These are phyloP conservation scores for Pipra filicauda DNA, from an alignment of 2,113 vertebrate genomes.

Conservation along the genomic window DNA sequence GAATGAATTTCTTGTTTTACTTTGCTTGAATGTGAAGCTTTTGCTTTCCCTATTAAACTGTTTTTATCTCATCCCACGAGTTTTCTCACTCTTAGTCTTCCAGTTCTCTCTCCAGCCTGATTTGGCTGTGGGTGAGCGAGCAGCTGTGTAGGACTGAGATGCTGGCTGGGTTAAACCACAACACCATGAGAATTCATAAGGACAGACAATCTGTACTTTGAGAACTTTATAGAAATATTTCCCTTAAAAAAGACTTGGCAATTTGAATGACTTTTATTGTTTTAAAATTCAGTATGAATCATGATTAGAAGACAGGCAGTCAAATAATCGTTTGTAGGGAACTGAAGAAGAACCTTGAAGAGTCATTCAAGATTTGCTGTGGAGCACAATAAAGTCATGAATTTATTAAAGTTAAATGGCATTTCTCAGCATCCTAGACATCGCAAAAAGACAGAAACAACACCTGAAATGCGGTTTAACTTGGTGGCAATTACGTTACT, in stretches of 20 bases:
- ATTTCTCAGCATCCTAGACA: not conserved
- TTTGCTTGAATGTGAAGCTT: not conserved
- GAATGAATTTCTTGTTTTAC: not conserved
- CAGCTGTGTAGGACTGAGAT: fast-evolving
- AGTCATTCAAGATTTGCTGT: not conserved
- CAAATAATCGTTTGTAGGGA: not conserved
- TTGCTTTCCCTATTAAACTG: not conserved
- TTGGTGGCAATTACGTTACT: not conserved
- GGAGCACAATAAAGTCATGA: not conserved
- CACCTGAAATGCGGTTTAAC: not conserved
- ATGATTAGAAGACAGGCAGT: not conserved
- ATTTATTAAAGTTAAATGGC: not conserved
- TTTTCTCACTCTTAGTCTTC: not conserved
- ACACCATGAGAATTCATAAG: not conserved
- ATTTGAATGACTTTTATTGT: not conserved
- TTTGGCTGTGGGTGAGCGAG: fast-evolving
- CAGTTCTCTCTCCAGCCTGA: not conserved
- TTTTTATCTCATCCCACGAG: not conserved
- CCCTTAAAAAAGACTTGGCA: not conserved
- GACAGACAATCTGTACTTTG: not conserved
- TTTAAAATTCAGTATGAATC: not conserved
- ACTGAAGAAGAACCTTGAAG: not conserved
- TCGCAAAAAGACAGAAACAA: not conserved
- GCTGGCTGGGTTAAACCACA: not conserved
- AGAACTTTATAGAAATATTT: not conserved